Evolutionary conservation across 2,113 vertebrate species (phyloP).

Genomic region (Chloroceryle aenea): DNA sequence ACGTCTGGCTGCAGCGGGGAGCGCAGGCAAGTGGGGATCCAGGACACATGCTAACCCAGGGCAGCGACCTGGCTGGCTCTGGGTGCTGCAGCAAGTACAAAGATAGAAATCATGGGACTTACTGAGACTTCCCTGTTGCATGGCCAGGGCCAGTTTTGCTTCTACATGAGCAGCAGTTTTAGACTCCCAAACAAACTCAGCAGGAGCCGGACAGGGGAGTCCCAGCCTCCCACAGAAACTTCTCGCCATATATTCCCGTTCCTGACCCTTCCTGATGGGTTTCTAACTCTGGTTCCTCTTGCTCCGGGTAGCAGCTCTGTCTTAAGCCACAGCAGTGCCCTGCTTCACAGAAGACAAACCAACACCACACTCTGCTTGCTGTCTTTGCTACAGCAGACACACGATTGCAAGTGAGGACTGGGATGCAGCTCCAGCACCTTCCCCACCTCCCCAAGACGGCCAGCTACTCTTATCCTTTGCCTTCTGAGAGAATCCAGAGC

Average conservation of each 20-base stretch:
- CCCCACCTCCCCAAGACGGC: not conserved
- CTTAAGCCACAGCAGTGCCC: not conserved
- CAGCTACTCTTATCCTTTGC: not conserved
- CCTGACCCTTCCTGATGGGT: not conserved
- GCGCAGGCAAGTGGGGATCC: not conserved
- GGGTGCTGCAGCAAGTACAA: fast-evolving
- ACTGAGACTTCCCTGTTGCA: not conserved
- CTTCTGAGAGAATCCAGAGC: not conserved
- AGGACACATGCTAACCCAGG: not conserved
- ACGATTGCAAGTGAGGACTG: not conserved
- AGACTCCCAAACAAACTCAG: not conserved
- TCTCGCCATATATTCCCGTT: not conserved
- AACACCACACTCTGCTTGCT: not conserved
- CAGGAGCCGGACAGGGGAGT: not conserved
- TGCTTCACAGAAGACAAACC: not conserved
- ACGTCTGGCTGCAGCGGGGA: not conserved
- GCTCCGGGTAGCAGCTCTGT: not conserved
- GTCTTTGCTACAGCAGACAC: not conserved
- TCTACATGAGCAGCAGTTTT: not conserved
- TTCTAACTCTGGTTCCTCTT: not conserved
- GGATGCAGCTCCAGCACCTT: not conserved
- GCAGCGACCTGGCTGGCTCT: not conserved
- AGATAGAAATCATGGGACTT: not conserved
- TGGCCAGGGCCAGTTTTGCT: not conserved
- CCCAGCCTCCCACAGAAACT: not conserved